Conservation (phyloP, 2,888 invertebrate genomes). For the Drosophila cognata region DNA sequence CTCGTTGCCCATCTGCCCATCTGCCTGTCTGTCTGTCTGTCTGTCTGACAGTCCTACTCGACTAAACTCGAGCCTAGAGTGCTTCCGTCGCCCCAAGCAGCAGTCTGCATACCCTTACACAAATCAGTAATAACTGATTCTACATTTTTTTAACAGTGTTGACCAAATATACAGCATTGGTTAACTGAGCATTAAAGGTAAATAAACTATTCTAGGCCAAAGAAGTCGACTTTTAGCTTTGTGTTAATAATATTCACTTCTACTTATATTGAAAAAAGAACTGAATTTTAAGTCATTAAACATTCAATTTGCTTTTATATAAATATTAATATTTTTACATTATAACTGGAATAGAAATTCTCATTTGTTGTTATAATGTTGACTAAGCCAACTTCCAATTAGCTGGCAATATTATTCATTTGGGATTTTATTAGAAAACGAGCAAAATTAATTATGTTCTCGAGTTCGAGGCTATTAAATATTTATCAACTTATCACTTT, state of each 20-base stretch:
- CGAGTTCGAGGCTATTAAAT: not conserved
- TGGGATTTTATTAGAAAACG: not conserved
- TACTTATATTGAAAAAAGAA: not conserved
- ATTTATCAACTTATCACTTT: not conserved
- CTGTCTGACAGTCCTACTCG: constrained; percentile 13
- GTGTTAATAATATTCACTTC: too few species aligned
- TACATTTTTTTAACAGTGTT: not conserved
- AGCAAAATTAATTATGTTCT: not conserved
- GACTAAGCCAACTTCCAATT: not conserved
- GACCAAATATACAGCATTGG: not conserved
- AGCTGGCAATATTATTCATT: not conserved
- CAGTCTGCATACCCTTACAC: constrained; percentile 31
- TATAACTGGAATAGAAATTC: not conserved
- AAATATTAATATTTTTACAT: not conserved
- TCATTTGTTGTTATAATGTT: fast-evolving
- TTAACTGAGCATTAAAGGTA: not conserved
- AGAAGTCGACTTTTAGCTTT: not conserved
- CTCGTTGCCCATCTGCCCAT: constrained; percentile 13
- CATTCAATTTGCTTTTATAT: not conserved
- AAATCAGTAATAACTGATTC: not conserved
- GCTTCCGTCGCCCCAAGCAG: constrained; percentile 25
- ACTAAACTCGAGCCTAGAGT: constrained; percentile 41
- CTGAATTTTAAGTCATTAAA: not conserved
- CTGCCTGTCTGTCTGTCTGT: not conserved
- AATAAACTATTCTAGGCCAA: not conserved